A percentile compares a stretch with the other conserved stretches of the same genome.
Conservation (phyloP, 2,113 vertebrate species). For the Amazona guildingii region DNA sequence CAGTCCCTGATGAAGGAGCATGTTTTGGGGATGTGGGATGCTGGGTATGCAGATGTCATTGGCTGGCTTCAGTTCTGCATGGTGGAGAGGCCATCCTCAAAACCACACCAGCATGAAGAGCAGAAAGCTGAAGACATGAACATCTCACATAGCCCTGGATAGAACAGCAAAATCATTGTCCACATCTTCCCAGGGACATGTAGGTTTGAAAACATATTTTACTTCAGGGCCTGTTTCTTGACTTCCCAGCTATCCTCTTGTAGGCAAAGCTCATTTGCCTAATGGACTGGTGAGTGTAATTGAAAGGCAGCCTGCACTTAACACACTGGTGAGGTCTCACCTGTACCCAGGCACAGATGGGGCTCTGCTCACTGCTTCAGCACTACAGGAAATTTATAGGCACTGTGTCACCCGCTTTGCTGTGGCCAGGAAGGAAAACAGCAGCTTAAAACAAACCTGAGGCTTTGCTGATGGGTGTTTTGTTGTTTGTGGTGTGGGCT, state of each 20-base stretch:
- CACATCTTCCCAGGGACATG: neutral
- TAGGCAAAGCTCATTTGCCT: constrained; percentile 56
- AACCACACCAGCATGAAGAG: fast-evolving
- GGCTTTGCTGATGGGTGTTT: neutral
- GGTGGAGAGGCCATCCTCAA: neutral
- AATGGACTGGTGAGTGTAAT: constrained; percentile 61
- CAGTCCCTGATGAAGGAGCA: neutral
- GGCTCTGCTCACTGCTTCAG: neutral
- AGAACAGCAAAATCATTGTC: neutral
- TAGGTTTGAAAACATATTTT: neutral
- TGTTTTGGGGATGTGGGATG: neutral
- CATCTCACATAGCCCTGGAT: neutral
- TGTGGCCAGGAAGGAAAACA: neutral
- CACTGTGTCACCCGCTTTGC: neutral
- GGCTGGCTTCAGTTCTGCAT: neutral
- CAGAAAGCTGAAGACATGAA: neutral
- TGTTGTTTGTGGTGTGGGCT: neutral
- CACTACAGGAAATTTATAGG: constrained; percentile 25
- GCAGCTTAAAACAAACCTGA: neutral
- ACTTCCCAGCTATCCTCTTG: constrained; percentile 25
- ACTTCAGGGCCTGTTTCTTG: constrained; percentile 38
- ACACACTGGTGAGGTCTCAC: constrained; percentile 33
- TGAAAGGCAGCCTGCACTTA: constrained; percentile 56
- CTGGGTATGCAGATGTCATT: neutral
- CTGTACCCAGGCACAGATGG: constrained; percentile 47